Evolutionary conservation across 2,888 invertebrate species (phyloP), one percentile per base, ranked within the genome.

Genomic region (Cosmorhoe ocellata): DNA sequence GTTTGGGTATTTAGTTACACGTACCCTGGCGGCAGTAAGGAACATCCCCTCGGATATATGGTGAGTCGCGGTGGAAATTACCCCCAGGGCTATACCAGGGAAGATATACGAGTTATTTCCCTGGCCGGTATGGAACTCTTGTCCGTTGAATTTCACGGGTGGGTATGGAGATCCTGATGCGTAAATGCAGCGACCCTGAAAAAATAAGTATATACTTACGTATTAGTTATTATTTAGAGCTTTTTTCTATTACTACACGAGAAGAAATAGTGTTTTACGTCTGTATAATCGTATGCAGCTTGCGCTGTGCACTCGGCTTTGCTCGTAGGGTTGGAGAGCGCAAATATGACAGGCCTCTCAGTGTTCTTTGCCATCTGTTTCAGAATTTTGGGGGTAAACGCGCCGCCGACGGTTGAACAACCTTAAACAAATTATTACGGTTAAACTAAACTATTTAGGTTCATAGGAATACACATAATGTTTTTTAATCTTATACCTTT

Each of bases 251-350:
- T n/a, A 18, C 18, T 18, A n/a, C 27, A 34, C 27, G 10, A 9
- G 4, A 18, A 18, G 2, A 18, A 18, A 4, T 18, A 4, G 18
- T 18, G 18, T 18, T 4, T 51, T 84, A 97, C 97, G 69, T 97
- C 94, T 1, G 99, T 98, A 67, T 95, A 76, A n/a, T 92, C 92
- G 76, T 97, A 99, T 0, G 99, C 99, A 65, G 95, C 94, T 71
- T 98, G 96, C 1, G 99, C 99, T 0, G 99, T 99, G 78, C 99
- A 99, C 85, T 99, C 99, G 0, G 99, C 98, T 91, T 97, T 97
- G 81, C 94, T 95, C 0, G 99, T 99, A 4, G 99, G 99, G 90
- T 99, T 99, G 64, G 99, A 99, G 32, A 99, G 92, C 7, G 99
- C 99, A 79, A 99, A 99, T 59, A 99, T 95, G 63, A 99, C 93